phyloP scores from a whole-genome alignment of 2,888 invertebrate species.

The Eulithis testata region DNA sequence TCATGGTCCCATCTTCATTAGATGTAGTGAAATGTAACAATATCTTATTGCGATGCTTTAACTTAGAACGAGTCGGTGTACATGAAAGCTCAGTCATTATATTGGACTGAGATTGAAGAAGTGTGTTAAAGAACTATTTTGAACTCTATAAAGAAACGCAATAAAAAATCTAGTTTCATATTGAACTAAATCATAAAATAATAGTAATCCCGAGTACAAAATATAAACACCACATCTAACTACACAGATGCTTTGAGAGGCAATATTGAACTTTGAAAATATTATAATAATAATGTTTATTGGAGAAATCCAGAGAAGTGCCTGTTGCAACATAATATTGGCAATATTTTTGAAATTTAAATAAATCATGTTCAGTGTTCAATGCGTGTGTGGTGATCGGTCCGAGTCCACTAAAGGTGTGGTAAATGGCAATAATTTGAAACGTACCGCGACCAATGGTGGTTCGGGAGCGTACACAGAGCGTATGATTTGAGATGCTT shows the following conservation, averaged over 20 bases:
- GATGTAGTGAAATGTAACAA: slow-evolving; percentile 78
- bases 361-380: slow-evolving; percentile 73
- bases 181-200: slow-evolving; percentile 53
- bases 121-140: slow-evolving; percentile 59
- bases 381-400: slow-evolving; percentile 57
- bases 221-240: slow-evolving; percentile 57
- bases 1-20: slow-evolving; percentile 67
- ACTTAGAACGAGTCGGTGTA: slow-evolving; percentile 80
- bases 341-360: slow-evolving; percentile 81
- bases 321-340: slow-evolving; percentile 83
- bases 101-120: slow-evolving; percentile 69
- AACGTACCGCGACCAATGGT: slow-evolving; percentile 22
- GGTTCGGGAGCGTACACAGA: slow-evolving; percentile 41
- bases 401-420: slow-evolving; percentile 39
- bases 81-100: slow-evolving; percentile 75
- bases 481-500: slow-evolving; percentile 79
- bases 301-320: slow-evolving; percentile 84
- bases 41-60: slow-evolving; percentile 85
- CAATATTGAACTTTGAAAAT: slow-evolving; percentile 74
- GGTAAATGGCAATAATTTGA: slow-evolving; percentile 40
- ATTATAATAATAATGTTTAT: slow-evolving; percentile 79
- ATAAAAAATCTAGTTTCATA: slow-evolving; percentile 65
- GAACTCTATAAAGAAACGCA: slow-evolving; percentile 59
- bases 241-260: slow-evolving; percentile 74
- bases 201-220: slow-evolving; percentile 76